These are phyloP conservation scores for Trichogramma evanescens DNA, from an alignment of 2,888 invertebrate species.

Conservation along the genomic window DNA sequence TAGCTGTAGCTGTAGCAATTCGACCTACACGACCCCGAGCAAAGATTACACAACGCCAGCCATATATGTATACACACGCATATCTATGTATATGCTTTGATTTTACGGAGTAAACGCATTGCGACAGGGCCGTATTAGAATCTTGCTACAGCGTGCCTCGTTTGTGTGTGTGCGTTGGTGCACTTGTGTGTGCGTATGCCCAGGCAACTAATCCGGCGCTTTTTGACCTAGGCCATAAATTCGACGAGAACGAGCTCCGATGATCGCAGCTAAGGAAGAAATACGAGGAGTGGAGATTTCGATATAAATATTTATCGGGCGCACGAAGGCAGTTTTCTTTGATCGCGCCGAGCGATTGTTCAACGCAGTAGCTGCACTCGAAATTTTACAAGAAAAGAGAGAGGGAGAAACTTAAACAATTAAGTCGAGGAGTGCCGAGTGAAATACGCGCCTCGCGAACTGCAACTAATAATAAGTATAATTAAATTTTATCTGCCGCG, in stretches of 20 bases:
- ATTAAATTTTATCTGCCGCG: slow-evolving; percentile 19
- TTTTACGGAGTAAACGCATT: no score
- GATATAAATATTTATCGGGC: no score
- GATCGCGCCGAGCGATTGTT: no score
- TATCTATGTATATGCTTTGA: background rate
- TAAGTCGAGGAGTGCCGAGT: background rate
- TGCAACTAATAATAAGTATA: slow-evolving; percentile 9
- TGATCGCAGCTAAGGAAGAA: no score
- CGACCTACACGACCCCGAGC: background rate
- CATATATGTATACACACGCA: background rate
- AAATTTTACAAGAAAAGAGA: no score
- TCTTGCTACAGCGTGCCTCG: background rate
- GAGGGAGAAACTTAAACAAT: no score
- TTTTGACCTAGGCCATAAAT: no score
- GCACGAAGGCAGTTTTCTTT: no score
- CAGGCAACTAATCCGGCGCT: no score
- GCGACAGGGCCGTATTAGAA: no score
- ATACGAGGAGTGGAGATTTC: no score
- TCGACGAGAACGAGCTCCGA: no score
- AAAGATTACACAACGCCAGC: slow-evolving; percentile 12
- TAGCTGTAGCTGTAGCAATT: slow-evolving; percentile 3
- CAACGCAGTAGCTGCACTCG: background rate
- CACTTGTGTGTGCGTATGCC: background rate
- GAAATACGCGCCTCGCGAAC: background rate
- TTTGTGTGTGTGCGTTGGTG: background rate